Conservation (phyloP, 2,797 vertebrate species). For the Gorsachius magnificus region DNA sequence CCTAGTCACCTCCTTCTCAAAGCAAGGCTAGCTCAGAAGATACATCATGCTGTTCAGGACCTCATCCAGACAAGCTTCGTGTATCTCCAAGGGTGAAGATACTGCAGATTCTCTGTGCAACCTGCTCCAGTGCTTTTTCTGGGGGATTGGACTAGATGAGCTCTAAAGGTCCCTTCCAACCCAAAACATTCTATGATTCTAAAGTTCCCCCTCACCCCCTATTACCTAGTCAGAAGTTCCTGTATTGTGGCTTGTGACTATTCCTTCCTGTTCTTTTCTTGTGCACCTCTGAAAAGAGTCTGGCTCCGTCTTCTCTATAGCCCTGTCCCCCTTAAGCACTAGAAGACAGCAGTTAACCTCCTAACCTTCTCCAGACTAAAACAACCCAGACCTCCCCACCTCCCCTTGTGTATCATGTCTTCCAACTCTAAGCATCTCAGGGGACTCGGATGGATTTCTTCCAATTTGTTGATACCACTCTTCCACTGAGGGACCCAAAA, state of each 20-base stretch:
- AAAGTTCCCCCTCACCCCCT: not conserved
- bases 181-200: too few species aligned
- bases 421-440: not conserved
- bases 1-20: not conserved
- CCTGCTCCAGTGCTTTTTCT: not conserved
- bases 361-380: not conserved
- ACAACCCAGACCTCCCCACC: not conserved
- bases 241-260: not conserved
- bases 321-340: not conserved
- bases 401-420: not conserved
- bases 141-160: too few species aligned
- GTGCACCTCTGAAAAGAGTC: not conserved
- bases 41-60: not conserved
- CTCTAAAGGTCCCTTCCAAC: too few species aligned
- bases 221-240: not conserved
- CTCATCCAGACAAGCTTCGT: not conserved
- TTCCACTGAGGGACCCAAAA: not conserved
- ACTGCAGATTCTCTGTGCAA: not conserved
- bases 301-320: not conserved
- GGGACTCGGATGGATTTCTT: not conserved
- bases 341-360: not conserved
- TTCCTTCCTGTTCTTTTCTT: not conserved
- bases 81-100: not conserved
- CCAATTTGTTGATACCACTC: not conserved
- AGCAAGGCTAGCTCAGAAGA: not conserved